Conservation (phyloP, 2,888 invertebrate species). For the Mongoloraphidia duomilia region DNA sequence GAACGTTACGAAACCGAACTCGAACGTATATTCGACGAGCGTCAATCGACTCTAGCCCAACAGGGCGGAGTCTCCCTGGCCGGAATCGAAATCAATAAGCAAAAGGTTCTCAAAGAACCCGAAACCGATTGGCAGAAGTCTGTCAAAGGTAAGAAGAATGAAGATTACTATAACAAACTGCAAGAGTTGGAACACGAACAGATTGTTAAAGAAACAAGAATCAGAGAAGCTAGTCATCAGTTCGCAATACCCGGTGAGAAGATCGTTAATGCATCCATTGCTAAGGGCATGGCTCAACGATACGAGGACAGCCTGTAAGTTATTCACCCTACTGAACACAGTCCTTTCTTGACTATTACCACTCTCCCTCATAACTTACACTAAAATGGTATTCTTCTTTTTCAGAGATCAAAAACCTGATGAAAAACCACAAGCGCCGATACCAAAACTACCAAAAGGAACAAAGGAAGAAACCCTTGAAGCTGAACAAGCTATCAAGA, state of each 20-base stretch:
- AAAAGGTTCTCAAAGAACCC: conserved; percentile 53
- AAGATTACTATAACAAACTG: conserved; percentile 70
- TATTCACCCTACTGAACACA: conserved; percentile 4
- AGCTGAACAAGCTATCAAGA: conserved; percentile 23
- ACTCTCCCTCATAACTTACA: not conserved
- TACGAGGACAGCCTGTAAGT: conserved; percentile 78
- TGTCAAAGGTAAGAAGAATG: conserved; percentile 57
- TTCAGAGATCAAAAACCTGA: conserved; percentile 46
- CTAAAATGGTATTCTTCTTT: conserved; percentile 10
- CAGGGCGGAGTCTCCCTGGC: conserved; percentile 44
- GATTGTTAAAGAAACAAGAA: conserved; percentile 62
- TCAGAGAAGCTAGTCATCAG: conserved; percentile 65
- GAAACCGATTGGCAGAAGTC: conserved; percentile 77
- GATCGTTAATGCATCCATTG: conserved; percentile 55
- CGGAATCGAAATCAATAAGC: conserved; percentile 28
- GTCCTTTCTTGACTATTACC: not conserved
- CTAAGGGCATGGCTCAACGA: conserved; percentile 77
- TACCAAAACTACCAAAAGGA: conserved; percentile 23
- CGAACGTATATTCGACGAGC: conserved; percentile 77
- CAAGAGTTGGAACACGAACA: conserved; percentile 76
- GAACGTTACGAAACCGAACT: conserved; percentile 72
- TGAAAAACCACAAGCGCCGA: conserved; percentile 27
- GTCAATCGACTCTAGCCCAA: conserved; percentile 53
- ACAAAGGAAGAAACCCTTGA: conserved; percentile 25
- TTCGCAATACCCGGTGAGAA: conserved; percentile 77